Evolutionary conservation across 2,888 invertebrate species (phyloP), one percentile per base, ranked within the genome.

Genomic region (Acronicta aceris): DNA sequence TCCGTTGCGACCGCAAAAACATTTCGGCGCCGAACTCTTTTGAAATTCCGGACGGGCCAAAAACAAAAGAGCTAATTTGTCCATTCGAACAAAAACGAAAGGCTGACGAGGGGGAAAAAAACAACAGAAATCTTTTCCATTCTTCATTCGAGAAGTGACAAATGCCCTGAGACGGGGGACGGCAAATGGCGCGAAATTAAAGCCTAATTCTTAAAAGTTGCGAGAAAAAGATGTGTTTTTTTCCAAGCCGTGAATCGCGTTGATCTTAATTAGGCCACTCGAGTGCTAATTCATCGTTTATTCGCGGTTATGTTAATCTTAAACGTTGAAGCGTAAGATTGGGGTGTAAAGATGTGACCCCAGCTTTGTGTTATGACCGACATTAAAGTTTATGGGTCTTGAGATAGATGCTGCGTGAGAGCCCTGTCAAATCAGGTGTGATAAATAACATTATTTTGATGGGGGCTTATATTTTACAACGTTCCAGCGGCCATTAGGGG

Each of bases 11-110:
- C 71, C 76, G 55, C 76, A 78, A 74, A 78, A 77, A 67, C 74
- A 67, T 71, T 76, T 76, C 54, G 48, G 49, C 73, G 65, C 61
- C 76, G 68, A 82, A 82, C 77, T 77, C 82, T 80, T 85, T 87
- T 81, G 73, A 80, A 84, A 76, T 76, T 74, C 52, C 71, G 41
- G 71, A 76, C 60, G 49, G 54, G 43, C 59, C 65, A 61, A 58
- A 81, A 83, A 88, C 85, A 88, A 88, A 82, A 76, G 84, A 74
- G 81, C 85, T 84, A 87, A 87, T 89, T 88, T 87, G 85, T 87
- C 82, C 81, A 77, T 75, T 74, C 74, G 58, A 74, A 76, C 66
- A 73, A 74, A 79, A 82, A 78, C 65, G 52, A 49, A 66, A 53
- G 66, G 65, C 65, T 79, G 79, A 78, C 73, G 72, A 78, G 59